Conservation (phyloP, 2,888 invertebrate genomes). For the Kryphioiulus occultus region DNA sequence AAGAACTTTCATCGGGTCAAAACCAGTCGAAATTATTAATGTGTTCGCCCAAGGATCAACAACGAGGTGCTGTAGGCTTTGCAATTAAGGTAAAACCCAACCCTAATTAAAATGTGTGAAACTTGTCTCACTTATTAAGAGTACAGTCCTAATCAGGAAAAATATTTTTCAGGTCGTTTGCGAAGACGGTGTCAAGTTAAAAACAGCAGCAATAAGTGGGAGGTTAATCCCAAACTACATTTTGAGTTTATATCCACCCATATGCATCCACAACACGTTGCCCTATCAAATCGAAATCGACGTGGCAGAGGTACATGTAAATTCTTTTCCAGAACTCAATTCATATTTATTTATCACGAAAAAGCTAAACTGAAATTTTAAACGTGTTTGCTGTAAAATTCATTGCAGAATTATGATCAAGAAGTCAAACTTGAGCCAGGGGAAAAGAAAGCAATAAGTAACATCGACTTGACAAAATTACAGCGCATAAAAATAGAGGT, state of each 20-base stretch:
- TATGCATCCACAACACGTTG: constrained; percentile 77
- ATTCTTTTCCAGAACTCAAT: no score
- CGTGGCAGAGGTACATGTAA: neutral
- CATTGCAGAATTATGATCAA: constrained; percentile 49
- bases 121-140: no score
- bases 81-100: constrained; percentile 71
- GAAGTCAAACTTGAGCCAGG: constrained; percentile 60
- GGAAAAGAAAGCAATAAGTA: constrained; percentile 74
- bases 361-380: neutral
- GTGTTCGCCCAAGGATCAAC: constrained; percentile 71
- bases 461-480: constrained; percentile 70
- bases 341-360: no score
- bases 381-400: no score
- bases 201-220: constrained; percentile 55
- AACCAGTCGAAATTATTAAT: constrained; percentile 73
- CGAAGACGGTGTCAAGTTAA: constrained; percentile 65
- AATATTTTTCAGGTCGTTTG: constrained; percentile 61
- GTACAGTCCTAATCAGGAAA: neutral
- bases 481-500: constrained; percentile 61
- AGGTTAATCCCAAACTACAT: constrained; percentile 75
- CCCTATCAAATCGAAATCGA: constrained; percentile 66
- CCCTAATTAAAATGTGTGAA: neutral
- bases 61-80: constrained; percentile 63
- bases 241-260: constrained; percentile 75
- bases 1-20: constrained; percentile 72